A percentile compares a stretch with the other conserved stretches of the same genome.
phyloP scores from a whole-genome alignment of 1,140 invertebrate genomes.

The Wiebesia pumilae region DNA sequence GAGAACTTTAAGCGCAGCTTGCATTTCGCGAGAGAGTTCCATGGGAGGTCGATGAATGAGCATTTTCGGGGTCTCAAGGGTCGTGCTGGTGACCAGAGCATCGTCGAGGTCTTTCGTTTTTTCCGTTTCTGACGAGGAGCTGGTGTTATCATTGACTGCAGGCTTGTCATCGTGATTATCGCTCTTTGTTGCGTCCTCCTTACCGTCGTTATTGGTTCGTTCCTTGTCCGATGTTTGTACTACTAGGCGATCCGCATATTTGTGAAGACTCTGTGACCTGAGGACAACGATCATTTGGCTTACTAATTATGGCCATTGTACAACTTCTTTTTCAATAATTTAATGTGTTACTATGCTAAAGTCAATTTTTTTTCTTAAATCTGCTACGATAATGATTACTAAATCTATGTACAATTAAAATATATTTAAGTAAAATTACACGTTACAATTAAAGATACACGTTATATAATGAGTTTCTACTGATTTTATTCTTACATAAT shows the following conservation, averaged over 20 bases:
- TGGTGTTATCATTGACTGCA: not conserved
- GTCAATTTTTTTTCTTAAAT: not conserved
- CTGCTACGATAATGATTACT: not conserved
- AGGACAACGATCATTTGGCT: not conserved
- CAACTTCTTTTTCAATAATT: not conserved
- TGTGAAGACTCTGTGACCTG: conserved; percentile 41
- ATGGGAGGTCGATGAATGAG: not conserved
- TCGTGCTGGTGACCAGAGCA: conserved; percentile 26
- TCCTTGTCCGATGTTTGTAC: conserved; percentile 14
- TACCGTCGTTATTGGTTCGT: not conserved
- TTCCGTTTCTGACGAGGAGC: conserved; percentile 1
- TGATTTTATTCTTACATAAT: not conserved
- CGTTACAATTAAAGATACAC: not conserved
- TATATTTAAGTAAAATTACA: not conserved
- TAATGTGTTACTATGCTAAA: not conserved
- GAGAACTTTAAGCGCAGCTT: conserved; percentile 85
- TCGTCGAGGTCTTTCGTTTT: conserved; percentile 6
- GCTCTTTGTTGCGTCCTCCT: not conserved
- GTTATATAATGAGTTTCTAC: not conserved
- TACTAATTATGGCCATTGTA: not conserved
- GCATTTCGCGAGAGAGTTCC: conserved; percentile 77
- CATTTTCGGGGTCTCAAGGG: conserved; percentile 47
- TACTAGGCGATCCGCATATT: conserved; percentile 38
- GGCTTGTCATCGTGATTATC: not conserved
- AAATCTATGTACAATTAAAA: not conserved